Evolutionary conservation across 2,797 vertebrate genomes (phyloP).

Genomic region (Sebastes steindachneri): DNA sequence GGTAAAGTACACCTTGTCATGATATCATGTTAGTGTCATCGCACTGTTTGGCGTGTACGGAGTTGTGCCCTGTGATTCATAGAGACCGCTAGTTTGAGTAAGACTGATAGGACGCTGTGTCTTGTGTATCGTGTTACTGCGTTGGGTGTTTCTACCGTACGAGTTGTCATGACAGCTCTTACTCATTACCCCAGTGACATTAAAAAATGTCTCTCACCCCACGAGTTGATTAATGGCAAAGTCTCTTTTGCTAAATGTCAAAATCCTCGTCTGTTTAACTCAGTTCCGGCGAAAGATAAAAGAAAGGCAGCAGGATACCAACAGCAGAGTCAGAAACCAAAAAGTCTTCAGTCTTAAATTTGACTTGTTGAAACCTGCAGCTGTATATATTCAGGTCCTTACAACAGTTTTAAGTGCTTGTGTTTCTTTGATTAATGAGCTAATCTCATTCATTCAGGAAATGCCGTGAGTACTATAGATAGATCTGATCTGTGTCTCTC

Average conservation of each 20-base stretch:
- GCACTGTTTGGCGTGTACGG: neutral
- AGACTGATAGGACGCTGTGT: neutral
- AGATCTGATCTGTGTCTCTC: neutral
- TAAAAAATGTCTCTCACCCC: constrained; percentile 39
- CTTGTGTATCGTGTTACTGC: neutral
- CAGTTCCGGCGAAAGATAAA: constrained; percentile 11
- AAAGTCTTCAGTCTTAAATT: too few relatives aligned
- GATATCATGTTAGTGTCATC: neutral
- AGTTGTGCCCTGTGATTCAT: neutral
- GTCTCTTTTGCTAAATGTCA: constrained; percentile 67
- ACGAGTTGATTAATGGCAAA: constrained; percentile 53
- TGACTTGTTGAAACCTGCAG: too few relatives aligned
- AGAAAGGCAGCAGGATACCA: neutral
- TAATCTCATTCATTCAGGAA: constrained; percentile 14
- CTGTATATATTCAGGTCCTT: neutral
- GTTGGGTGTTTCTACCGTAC: neutral
- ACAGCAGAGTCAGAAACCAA: neutral
- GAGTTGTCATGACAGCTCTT: constrained; percentile 26
- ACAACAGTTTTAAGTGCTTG: neutral
- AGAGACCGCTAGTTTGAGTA: neutral
- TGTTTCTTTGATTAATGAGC: constrained; percentile 42
- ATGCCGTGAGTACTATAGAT: neutral
- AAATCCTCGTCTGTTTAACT: constrained; percentile 42
- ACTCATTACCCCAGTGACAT: constrained; percentile 65
- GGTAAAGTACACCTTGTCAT: constrained; percentile 74